Base-by-base conservation (phyloP, 2,888 invertebrate species). In the Petrophora chlorosata region DNA sequence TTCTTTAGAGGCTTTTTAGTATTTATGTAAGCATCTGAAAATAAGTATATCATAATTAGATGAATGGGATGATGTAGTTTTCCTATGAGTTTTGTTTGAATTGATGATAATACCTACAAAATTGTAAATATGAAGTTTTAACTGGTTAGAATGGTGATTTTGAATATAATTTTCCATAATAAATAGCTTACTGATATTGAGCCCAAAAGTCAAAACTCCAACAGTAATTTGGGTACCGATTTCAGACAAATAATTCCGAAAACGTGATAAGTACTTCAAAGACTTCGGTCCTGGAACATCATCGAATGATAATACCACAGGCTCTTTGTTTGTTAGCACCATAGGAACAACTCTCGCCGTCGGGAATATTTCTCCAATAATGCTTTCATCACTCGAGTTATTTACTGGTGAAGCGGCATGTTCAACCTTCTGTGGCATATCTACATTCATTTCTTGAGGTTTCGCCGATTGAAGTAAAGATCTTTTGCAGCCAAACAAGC, bases 201-300 rank as follows among this genome's bases (percentile, higher is more conserved):
- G 75, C 25, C 90, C 82, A 52, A 91, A 65, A 29, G 91, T 92
- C 23, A 92, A 70, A 48, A 85, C 60, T 29, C 89, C 82, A 9
- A 91, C 91, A 9, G 92, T 92, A 13, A 93, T 57, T 73, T 94
- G 93, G 54, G 93, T 93, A 59, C 93, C 93, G 46, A 94, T 65
- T 53, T 92, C 82, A 13, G 94, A 93, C 58, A 94, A 77, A 73
- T 92, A 92, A 62, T 87, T 90, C 75, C 93, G 92, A 55, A 92
- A 75, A 64, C 79, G 92, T 4, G 93, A 91, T 62, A 93, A 81
- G 33, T 92, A 78, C 63, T 92, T 92, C 14, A 94, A 76, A 14
- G 90, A 67, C 43, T 84, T 84, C 0, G 94, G 94, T 0, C 94
- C 94, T 0, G 94, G 94, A 12, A 94, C 91, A 0, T 93, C 92